Conservation (phyloP, 2,888 invertebrate species). For the Drosophila macrospina region DNA sequence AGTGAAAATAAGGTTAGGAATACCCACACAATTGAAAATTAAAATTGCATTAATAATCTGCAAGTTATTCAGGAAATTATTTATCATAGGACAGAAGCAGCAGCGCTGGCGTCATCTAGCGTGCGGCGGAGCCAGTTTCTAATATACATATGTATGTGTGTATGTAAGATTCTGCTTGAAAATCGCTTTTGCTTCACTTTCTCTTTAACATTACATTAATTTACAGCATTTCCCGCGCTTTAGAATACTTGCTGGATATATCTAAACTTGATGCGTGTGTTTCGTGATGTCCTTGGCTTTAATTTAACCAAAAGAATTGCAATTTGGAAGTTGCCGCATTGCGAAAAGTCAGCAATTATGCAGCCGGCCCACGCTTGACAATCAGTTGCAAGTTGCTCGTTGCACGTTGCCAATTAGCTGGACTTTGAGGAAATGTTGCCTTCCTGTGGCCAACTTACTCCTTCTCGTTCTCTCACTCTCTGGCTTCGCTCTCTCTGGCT, state of each 20-base stretch:
- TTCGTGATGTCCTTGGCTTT: slow-evolving; percentile 9
- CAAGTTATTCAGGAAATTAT: too few relatives aligned
- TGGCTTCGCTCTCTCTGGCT: slow-evolving; percentile 1
- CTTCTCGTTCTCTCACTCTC: background rate
- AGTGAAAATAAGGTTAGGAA: too few relatives aligned
- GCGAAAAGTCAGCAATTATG: background rate
- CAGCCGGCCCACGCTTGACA: slow-evolving; percentile 19
- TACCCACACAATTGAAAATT: too few relatives aligned
- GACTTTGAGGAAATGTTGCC: slow-evolving; percentile 22
- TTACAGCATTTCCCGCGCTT: background rate
- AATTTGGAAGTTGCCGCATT: background rate
- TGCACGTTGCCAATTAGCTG: slow-evolving; percentile 41
- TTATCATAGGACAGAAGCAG: too few relatives aligned
- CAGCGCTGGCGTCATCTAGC: too few relatives aligned
- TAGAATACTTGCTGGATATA: background rate
- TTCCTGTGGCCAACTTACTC: slow-evolving; percentile 1
- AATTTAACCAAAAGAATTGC: background rate
- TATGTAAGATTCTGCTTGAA: too few relatives aligned
- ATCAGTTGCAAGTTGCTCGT: slow-evolving; percentile 29
- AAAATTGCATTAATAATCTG: too few relatives aligned
- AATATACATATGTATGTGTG: too few relatives aligned
- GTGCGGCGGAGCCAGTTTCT: too few relatives aligned
- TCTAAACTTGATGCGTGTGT: background rate
- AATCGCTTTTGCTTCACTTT: too few relatives aligned
- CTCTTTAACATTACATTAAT: too few relatives aligned